Base-by-base conservation (phyloP, 2,888 invertebrate genomes). In the Anodontia alba region DNA sequence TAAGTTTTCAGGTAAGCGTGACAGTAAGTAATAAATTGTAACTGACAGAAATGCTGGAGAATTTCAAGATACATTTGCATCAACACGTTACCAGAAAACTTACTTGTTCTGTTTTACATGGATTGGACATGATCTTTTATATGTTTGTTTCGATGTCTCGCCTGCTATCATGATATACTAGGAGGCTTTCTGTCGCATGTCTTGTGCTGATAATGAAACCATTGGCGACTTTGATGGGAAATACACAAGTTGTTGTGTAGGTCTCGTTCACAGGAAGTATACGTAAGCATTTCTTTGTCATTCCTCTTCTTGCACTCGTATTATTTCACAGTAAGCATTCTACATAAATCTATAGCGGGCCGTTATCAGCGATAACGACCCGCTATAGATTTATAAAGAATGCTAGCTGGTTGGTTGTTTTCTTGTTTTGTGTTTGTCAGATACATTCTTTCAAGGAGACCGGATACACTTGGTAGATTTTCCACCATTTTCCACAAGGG, bases 81-180 rank as follows among this genome's bases (percentile, higher is more conserved):
- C 54, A 54, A 54, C 54, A 54, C 54, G 26, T 26, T 20, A 3
- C 10, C 33, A 62, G 33, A 31, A 62, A 62, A 33, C 15, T 10
- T 12, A 62, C 62, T 31, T 62, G 62, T 62, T 62, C 62, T 62
- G 62, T 62, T 62, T 57, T 62, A 62, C 62, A 33, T 62, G 33
- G 33, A 33, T 62, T 33, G 62, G 33, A 62, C 62, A 62, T 62
- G 62, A 62, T 62, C 54, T 54, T 26, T 38, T 38, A 38, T 12
- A 2, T 46, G 46, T 20, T 46, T 46, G n/a, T 46, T 46, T 10
- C 54, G 8, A 17, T 33, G 62, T 62, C 62, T 62, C 62, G 62
- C 33, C 20, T 33, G 12, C 1, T 62, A 62, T 62, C 62, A 33
- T 33, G 62, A 62, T 7, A 62, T 62, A 31, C 33, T 26, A n/a